These are phyloP conservation scores for Chironomus tepperi DNA, from an alignment of 1,140 invertebrate species.

Conservation along the genomic window DNA sequence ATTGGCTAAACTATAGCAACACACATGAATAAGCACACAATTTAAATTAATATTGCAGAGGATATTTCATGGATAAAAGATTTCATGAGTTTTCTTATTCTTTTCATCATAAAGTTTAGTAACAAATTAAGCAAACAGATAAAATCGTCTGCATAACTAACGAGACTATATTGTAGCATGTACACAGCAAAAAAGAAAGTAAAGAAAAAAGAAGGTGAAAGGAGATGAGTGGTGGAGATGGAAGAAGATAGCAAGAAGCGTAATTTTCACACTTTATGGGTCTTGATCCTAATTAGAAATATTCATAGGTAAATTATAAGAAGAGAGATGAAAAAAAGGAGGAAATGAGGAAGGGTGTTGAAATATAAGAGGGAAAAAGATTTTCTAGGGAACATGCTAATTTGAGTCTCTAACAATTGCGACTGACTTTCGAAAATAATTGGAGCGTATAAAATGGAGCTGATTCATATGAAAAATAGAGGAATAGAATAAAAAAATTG, in stretches of 20 bases:
- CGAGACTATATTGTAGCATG: background rate
- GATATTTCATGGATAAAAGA: background rate
- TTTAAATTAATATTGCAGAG: slow-evolving; percentile 2
- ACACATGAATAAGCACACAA: background rate
- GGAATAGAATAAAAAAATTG: background rate
- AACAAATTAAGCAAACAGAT: slow-evolving; percentile 8
- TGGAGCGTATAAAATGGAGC: background rate
- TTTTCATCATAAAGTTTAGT: slow-evolving; percentile 2
- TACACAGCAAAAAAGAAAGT: background rate
- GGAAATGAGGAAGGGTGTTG: background rate
- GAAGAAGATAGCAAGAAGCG: background rate
- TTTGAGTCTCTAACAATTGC: background rate
- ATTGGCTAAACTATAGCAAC: too few species aligned
- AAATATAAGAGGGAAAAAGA: background rate
- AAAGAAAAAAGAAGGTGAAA: background rate
- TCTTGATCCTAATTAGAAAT: slow-evolving; percentile 9
- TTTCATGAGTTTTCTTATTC: background rate
- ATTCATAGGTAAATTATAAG: background rate
- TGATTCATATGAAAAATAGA: background rate
- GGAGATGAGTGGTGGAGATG: background rate
- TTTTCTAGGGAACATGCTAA: slow-evolving; percentile 5
- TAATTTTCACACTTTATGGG: slow-evolving; percentile 8
- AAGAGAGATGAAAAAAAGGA: too few species aligned
- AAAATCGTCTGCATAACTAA: background rate
- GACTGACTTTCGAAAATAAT: background rate